These are phyloP conservation scores for Anthonomus grandis DNA, from an alignment of 1,140 invertebrate genomes.

Conservation along the genomic window DNA sequence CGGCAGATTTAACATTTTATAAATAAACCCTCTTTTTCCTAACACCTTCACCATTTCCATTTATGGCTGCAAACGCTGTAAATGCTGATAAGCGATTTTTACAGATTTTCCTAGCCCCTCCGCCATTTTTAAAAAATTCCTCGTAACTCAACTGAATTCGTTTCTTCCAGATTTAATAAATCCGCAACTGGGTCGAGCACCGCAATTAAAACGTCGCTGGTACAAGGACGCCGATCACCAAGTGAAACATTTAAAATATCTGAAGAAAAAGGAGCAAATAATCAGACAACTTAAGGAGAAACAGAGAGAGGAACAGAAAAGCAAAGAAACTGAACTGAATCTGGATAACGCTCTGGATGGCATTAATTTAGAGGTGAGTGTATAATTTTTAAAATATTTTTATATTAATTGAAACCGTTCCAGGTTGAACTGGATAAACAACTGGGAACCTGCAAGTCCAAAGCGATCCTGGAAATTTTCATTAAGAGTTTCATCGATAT, in stretches of 20 bases:
- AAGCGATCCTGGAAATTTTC: slow-evolving; percentile 62
- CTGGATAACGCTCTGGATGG: background rate
- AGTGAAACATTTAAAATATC: slow-evolving; percentile 21
- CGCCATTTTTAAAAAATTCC: too few species aligned
- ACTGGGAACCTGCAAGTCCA: slow-evolving; percentile 27
- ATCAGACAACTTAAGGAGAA: background rate
- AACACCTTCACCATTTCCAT: too few species aligned
- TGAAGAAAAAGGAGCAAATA: slow-evolving; percentile 19
- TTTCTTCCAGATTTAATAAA: slow-evolving; percentile 4
- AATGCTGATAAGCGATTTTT: too few species aligned
- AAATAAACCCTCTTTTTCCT: too few species aligned
- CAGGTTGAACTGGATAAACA: slow-evolving; percentile 25
- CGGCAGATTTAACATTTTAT: too few species aligned
- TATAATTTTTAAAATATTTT: background rate
- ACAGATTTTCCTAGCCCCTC: too few species aligned
- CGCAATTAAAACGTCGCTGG: slow-evolving; percentile 8
- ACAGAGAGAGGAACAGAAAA: slow-evolving; percentile 7
- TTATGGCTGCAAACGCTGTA: too few species aligned
- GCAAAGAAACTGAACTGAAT: slow-evolving; percentile 7
- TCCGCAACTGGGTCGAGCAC: slow-evolving; percentile 1
- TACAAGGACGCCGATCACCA: slow-evolving; percentile 25
- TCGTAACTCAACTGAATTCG: too few species aligned
- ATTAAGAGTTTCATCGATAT: slow-evolving; percentile 66
- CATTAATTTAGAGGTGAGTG: background rate
- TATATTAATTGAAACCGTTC: slow-evolving; percentile 5